These are phyloP conservation scores for Hyperoplus lanceolatus DNA, from an alignment of 2,797 vertebrate species.

Conservation along the genomic window DNA sequence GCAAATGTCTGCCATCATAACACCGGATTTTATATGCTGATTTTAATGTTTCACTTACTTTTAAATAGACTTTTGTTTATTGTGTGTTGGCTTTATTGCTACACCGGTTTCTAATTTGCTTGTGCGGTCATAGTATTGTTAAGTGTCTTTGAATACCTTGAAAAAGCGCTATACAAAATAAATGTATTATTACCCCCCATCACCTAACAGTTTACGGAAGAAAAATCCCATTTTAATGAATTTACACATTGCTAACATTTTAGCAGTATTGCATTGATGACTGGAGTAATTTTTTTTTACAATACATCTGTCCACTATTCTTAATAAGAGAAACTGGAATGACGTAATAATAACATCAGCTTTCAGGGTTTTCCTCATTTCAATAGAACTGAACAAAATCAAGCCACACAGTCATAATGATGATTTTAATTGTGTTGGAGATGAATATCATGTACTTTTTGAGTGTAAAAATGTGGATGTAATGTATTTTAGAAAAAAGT, in stretches of 20 bases:
- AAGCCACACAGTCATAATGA: neutral
- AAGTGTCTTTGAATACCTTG: no score
- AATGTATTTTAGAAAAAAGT: no score
- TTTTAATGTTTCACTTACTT: no score
- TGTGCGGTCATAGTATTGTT: no score
- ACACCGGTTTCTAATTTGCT: no score
- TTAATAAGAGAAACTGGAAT: neutral
- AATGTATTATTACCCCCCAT: slow-evolving; percentile 28
- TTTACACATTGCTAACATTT: slow-evolving; percentile 28
- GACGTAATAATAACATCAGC: neutral
- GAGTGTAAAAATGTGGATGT: no score
- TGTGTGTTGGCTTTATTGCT: no score
- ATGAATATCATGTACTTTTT: no score
- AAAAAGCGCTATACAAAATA: no score
- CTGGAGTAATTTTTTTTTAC: slow-evolving; percentile 3
- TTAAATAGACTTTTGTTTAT: no score
- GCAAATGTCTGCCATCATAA: slow-evolving; percentile 29
- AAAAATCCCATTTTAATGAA: slow-evolving; percentile 38
- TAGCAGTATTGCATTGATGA: slow-evolving; percentile 17
- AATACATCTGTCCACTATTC: neutral
- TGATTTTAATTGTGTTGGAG: no score
- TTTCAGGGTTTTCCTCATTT: neutral
- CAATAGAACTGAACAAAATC: neutral
- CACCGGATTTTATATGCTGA: no score
- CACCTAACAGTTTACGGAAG: neutral